Conservation (phyloP, 2,797 vertebrate genomes). For the Dicrostonyx torquatus region DNA sequence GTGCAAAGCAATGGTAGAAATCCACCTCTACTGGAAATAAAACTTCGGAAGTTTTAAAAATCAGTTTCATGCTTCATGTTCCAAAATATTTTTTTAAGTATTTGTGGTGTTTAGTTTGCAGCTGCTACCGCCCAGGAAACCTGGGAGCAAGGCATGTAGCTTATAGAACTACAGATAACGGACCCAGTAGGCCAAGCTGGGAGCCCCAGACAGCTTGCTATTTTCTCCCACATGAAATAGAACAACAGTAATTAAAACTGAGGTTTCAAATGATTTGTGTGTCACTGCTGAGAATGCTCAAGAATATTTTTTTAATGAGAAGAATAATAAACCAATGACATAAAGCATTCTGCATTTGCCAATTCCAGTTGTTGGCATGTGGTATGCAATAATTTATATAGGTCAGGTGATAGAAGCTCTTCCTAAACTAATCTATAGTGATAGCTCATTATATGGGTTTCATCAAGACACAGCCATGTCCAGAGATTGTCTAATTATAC, state of each 20-base stretch:
- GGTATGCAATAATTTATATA: background rate
- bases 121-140: background rate
- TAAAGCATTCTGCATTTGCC: background rate
- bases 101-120: slow-evolving; percentile 2
- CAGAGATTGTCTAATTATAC: no score
- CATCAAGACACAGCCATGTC: background rate
- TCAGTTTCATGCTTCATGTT: background rate
- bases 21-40: background rate
- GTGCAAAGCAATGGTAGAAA: background rate
- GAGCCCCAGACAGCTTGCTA: background rate
- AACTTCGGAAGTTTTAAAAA: background rate
- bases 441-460: background rate
- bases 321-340: background rate
- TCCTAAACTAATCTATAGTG: background rate
- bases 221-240: background rate
- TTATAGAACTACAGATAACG: background rate
- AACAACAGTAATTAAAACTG: background rate
- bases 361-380: background rate
- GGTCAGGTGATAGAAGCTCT: accelerated
- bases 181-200: background rate
- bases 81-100: background rate
- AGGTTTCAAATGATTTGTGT: background rate
- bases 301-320: background rate
- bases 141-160: background rate
- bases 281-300: background rate